Percentiles rank a stretch among this genome's conserved stretches.
These are phyloP conservation scores for Athrips mouffetella DNA, from an alignment of 2,888 invertebrate genomes.

Conservation along the genomic window DNA sequence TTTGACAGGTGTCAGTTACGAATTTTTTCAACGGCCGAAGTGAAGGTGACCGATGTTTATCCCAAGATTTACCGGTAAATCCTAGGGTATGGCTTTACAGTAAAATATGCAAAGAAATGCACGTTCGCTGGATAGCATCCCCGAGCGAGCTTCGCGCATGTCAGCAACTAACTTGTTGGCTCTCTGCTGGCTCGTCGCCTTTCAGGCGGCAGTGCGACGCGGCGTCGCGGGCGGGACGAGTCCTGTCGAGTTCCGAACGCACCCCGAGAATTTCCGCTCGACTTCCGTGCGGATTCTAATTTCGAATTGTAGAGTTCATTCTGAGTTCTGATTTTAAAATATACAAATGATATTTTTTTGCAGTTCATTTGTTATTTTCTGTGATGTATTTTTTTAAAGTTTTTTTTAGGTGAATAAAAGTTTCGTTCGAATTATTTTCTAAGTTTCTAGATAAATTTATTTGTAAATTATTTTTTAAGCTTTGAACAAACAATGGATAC, in stretches of 20 bases:
- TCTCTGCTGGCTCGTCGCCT: slow-evolving; percentile 66
- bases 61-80: too few species aligned
- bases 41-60: too few species aligned
- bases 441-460: neutral
- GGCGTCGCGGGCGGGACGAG: slow-evolving; percentile 46
- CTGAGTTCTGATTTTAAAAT: slow-evolving; percentile 1
- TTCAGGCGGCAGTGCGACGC: slow-evolving; percentile 67
- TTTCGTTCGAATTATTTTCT: neutral
- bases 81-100: slow-evolving; percentile 5
- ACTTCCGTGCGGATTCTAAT: slow-evolving; percentile 34
- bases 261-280: slow-evolving; percentile 16
- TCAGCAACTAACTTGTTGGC: slow-evolving; percentile 73
- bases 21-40: too few species aligned
- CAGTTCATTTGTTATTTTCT: neutral
- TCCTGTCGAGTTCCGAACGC: slow-evolving; percentile 32
- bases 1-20: too few species aligned
- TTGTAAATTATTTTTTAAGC: neutral
- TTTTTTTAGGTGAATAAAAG: neutral
- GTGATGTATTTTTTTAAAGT: neutral
- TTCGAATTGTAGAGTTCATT: neutral
- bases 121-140: neutral
- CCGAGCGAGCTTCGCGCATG: slow-evolving; percentile 54
- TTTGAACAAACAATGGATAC: slow-evolving; percentile 33
- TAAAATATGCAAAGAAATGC: neutral
- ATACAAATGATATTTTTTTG: neutral